Evolutionary conservation across 2,797 vertebrate species (phyloP), one percentile per base, ranked within the genome.

Genomic region (Etheostoma perlongum): DNA sequence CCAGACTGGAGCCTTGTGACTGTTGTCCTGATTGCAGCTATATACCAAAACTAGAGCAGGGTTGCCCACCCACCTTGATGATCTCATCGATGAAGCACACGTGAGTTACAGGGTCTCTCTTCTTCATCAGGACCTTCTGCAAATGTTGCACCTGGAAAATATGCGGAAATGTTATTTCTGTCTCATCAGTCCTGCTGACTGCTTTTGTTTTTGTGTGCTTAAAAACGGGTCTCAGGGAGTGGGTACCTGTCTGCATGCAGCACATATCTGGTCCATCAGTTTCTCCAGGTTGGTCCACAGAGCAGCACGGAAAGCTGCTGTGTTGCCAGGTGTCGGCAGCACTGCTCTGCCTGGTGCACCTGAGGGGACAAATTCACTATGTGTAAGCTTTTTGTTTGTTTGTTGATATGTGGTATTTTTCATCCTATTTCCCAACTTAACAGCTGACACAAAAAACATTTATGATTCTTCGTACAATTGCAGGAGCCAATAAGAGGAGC

Each of bases 281-380:
- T 99, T 99, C 91, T 99, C 98, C 94, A 99, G 95, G 88, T 97
- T 99, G 73, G 97, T 99, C 98, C 98, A 99, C 15, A 99, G 96
- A 21, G 97, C 96, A 48, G 98, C 98, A 63, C 98, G 96, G 85
- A 99, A 99, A n/a, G 96, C 96, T n/a, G 98, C 97, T 0, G 96
- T 97, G 88, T 96, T 97, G 52, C 98, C 98, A 60, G 97, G 97
- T 16, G 96, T 96, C 42, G 97, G 97, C 95, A 99, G 96, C 53
- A 96, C 91, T 23, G 97, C 97, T 90, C 98, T 93, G 21, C 98
- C 98, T 18, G 98, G 98, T 13, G 96, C 96, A 40, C 97, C 97
- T 96, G 74, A 2, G 6, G 19, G 49, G 18, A 42, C 0, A 25
- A 47, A 33, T n/a, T 27, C 33, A 69, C 27, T 25, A n/a, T 0